phyloP scores from a whole-genome alignment of 2,113 vertebrate species.

The Meriones unguiculatus region DNA sequence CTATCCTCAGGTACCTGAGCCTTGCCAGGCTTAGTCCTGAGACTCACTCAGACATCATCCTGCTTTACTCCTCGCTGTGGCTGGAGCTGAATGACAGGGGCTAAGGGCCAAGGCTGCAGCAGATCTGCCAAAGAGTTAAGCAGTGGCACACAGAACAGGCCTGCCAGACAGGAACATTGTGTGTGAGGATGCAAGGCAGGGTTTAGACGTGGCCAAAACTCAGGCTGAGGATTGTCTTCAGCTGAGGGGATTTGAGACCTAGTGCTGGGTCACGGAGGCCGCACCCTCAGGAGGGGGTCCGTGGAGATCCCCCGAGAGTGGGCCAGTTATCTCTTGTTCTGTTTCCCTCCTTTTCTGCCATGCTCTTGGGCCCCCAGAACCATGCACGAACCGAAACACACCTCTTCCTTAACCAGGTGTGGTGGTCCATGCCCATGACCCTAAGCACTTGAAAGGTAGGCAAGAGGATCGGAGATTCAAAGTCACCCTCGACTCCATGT shows the following conservation, averaged over 20 bases:
- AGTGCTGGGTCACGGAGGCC: too few relatives aligned
- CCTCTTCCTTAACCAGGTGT: not conserved
- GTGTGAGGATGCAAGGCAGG: not conserved
- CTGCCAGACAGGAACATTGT: not conserved
- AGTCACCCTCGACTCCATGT: not conserved
- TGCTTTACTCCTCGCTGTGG: not conserved
- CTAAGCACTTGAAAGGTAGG: not conserved
- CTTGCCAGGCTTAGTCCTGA: not conserved
- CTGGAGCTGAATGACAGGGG: not conserved
- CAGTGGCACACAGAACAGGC: not conserved
- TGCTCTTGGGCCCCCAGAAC: not conserved
- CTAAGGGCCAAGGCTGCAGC: not conserved
- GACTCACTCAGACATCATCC: not conserved
- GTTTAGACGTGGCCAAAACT: not conserved
- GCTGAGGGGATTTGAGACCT: not conserved
- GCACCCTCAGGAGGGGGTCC: not conserved
- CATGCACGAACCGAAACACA: not conserved
- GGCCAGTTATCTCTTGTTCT: not conserved
- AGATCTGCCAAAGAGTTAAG: not conserved
- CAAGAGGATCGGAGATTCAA: not conserved
- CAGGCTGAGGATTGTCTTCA: too few relatives aligned
- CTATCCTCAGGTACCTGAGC: not conserved
- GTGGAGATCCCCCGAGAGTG: not conserved
- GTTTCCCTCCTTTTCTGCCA: not conserved
- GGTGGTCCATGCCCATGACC: too few relatives aligned